Conservation (phyloP, 2,888 invertebrate species). For the Sphaerophoria taeniata region DNA sequence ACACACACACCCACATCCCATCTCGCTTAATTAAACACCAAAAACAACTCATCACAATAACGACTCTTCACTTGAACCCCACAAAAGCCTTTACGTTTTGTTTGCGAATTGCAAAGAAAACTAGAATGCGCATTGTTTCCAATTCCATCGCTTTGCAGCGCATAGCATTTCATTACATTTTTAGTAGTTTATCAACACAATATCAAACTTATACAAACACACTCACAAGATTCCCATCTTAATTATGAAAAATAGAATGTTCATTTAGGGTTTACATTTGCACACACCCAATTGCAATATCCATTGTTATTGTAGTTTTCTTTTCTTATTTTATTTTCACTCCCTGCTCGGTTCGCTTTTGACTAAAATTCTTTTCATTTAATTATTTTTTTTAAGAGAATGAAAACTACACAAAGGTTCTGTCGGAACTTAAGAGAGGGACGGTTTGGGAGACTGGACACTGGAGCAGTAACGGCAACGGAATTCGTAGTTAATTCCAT, state of each 20-base stretch:
- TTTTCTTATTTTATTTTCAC: not conserved
- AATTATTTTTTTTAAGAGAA: not conserved
- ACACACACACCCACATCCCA: too few species aligned
- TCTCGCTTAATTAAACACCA: constrained; percentile 1
- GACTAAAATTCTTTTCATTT: not conserved
- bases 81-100: too few species aligned
- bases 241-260: constrained; percentile 55
- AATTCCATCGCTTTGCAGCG: not conserved
- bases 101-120: not conserved
- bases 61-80: too few species aligned
- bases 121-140: not conserved
- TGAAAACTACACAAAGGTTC: not conserved
- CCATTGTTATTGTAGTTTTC: not conserved
- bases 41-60: not conserved
- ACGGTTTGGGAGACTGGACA: not conserved
- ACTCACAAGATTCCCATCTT: constrained; percentile 25
- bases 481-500: constrained; percentile 68
- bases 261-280: constrained; percentile 18
- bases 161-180: constrained; percentile 8
- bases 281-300: constrained; percentile 57
- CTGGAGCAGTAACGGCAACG: not conserved
- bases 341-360: not conserved
- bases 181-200: not conserved
- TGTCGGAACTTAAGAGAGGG: not conserved
- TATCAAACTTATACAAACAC: constrained; percentile 5